Evolutionary conservation across 2,797 vertebrate species (phyloP).

Genomic region (Fringilla coelebs): DNA sequence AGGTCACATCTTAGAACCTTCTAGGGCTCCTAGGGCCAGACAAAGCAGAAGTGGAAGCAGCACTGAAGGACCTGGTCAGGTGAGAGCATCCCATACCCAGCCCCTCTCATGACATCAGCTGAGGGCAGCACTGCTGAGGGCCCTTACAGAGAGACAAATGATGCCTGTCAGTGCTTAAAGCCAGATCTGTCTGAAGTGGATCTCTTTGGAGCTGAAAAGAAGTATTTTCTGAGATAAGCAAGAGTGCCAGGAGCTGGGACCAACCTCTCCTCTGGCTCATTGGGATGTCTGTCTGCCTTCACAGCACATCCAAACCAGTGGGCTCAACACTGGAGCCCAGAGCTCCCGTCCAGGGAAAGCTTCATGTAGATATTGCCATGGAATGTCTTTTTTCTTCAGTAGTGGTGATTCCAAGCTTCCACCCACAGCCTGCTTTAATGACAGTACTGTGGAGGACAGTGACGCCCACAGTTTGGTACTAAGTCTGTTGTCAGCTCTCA

Average conservation of each 20-base stretch:
- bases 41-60: background rate
- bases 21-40: background rate
- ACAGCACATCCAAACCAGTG: background rate
- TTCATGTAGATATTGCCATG: background rate
- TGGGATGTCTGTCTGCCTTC: background rate
- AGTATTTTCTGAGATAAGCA: background rate
- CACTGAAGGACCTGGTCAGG: background rate
- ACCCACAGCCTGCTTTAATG: conserved; percentile 40
- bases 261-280: rapidly evolving
- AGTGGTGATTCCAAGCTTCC: conserved; percentile 30
- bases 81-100: background rate
- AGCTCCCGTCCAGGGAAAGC: background rate
- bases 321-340: background rate
- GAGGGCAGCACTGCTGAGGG: background rate
- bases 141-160: background rate
- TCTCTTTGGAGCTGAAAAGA: background rate
- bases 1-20: background rate
- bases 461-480: conserved; percentile 49
- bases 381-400: background rate
- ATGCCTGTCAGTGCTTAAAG: background rate
- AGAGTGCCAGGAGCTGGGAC: background rate
- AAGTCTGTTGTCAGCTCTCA: conserved; percentile 47
- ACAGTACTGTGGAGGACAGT: conserved; percentile 55
- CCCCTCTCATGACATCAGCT: background rate
- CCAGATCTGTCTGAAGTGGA: background rate